Conservation (phyloP, 2,797 vertebrate genomes). For the Adrianichthys oophorus region DNA sequence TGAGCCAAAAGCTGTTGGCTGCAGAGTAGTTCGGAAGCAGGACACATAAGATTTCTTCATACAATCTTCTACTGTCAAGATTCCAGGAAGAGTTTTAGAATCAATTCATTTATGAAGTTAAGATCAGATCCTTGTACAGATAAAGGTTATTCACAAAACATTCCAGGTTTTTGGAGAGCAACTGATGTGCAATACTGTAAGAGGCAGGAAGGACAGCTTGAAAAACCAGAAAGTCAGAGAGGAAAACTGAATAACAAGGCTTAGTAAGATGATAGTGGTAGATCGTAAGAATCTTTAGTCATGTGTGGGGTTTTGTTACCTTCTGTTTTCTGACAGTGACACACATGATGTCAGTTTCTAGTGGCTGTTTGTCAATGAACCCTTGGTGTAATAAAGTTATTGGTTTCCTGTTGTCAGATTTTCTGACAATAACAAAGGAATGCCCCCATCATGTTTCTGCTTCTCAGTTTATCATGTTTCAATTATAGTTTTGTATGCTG, state of each 20-base stretch:
- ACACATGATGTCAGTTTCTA: too few relatives aligned
- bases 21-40: constrained; percentile 15
- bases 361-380: too few relatives aligned
- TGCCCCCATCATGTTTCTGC: too few relatives aligned
- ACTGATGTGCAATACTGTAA: neutral
- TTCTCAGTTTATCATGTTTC: too few relatives aligned
- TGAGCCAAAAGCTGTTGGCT: constrained; percentile 32
- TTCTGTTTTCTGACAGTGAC: too few relatives aligned
- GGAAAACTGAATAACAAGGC: neutral
- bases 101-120: neutral
- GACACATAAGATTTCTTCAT: neutral
- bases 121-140: neutral
- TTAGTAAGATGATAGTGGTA: neutral
- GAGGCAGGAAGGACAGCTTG: neutral
- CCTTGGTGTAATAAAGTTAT: too few relatives aligned
- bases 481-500: too few relatives aligned
- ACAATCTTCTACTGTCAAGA: neutral
- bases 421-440: too few relatives aligned
- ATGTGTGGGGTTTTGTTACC: too few relatives aligned
- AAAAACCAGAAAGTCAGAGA: neutral
- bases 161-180: neutral
- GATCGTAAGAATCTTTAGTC: too few relatives aligned
- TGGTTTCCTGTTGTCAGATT: too few relatives aligned
- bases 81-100: neutral
- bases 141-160: neutral